Evolutionary conservation across 2,797 vertebrate genomes (phyloP).

Genomic region (Sebastes baramenuke): DNA sequence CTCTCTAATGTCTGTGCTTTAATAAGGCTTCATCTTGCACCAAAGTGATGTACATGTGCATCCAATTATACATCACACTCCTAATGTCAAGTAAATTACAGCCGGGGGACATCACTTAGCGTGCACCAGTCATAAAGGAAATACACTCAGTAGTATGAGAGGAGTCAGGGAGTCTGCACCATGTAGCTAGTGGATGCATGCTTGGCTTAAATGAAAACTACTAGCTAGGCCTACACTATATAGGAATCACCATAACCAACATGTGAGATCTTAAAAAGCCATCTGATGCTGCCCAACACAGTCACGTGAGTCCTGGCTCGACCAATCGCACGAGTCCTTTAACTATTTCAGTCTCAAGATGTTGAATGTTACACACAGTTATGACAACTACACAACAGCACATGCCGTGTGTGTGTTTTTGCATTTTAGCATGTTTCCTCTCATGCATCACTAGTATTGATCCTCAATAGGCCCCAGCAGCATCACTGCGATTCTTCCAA

Average conservation of each 20-base stretch:
- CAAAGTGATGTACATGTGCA: conserved; percentile 22
- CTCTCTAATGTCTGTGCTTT: background rate
- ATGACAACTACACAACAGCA: conserved; percentile 55
- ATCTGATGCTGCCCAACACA: conserved; percentile 63
- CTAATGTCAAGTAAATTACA: conserved; percentile 50
- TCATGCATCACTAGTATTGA: conserved; percentile 5
- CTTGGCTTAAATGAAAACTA: conserved; percentile 29
- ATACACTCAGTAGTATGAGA: conserved; percentile 10
- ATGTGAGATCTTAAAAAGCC: conserved; percentile 45
- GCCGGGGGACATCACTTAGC: conserved; percentile 39
- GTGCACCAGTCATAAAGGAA: conserved; percentile 27
- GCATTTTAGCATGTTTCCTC: background rate
- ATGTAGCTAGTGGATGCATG: background rate
- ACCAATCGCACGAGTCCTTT: conserved; percentile 74
- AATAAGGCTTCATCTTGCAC: conserved; percentile 21
- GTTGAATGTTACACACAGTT: conserved; percentile 65
- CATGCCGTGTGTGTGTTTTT: background rate
- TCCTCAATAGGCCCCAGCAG: conserved; percentile 41
- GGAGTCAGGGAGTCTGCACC: conserved; percentile 43
- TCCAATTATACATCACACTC: conserved; percentile 47
- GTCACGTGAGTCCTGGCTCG: conserved; percentile 72
- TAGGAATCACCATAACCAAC: conserved; percentile 29
- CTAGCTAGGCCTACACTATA: background rate
- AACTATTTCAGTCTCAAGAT: conserved; percentile 78
- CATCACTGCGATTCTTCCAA: conserved; percentile 47